Evolutionary conservation across 2,797 vertebrate genomes (phyloP).

Genomic region (Allochrocebus solatus): DNA sequence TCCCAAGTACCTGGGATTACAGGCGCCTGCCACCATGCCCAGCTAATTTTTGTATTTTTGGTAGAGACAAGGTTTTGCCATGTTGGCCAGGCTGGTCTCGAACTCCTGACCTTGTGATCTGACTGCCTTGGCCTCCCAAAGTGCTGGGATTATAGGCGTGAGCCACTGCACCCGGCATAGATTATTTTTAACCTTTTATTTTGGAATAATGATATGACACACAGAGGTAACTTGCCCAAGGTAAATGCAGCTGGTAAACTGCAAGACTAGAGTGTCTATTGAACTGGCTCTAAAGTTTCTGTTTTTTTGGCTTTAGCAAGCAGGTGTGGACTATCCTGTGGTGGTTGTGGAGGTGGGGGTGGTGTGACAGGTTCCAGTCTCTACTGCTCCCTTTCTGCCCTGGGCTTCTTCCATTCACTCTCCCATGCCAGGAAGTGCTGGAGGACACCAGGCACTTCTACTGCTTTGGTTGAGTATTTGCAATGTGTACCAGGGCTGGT

Average conservation of each 20-base stretch:
- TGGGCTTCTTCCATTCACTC: background rate
- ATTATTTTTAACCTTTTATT: background rate
- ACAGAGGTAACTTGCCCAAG: background rate
- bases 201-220: background rate
- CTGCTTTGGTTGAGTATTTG: background rate
- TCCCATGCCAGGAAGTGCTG: background rate
- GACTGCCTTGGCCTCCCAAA: background rate
- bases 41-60: background rate
- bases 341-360: no score
- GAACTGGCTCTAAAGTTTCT: background rate
- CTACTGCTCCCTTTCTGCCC: background rate
- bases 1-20: background rate
- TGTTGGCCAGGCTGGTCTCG: background rate
- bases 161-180: fast-evolving
- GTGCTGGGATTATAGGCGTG: background rate
- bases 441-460: background rate
- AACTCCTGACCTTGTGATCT: background rate
- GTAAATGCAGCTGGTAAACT: background rate
- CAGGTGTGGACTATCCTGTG: background rate
- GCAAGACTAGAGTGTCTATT: background rate
- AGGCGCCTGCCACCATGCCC: background rate
- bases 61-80: background rate
- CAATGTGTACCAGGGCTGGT: background rate
- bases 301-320: background rate
- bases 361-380: background rate